Conservation (phyloP, 2,113 vertebrate species). For the Eurystomus gularis region DNA sequence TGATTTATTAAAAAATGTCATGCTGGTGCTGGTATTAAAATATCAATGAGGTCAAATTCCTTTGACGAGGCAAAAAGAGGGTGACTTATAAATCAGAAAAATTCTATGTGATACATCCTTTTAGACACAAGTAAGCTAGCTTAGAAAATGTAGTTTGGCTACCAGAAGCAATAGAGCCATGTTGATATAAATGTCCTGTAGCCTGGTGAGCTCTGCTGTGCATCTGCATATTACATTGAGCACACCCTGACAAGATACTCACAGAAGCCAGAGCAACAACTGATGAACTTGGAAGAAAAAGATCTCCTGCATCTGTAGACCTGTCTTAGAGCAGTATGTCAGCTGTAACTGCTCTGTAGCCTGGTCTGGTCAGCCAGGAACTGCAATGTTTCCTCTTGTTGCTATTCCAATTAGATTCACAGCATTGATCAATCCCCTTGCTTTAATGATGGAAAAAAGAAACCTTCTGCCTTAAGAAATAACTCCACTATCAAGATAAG, state of each 20-base stretch:
- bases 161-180: neutral
- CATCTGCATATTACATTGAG: neutral
- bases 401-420: neutral
- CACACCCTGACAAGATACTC: neutral
- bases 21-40: neutral
- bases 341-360: neutral
- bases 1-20: neutral
- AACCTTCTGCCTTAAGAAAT: neutral
- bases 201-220: neutral
- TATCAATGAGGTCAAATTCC: slow-evolving; percentile 18
- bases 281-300: neutral
- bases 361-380: neutral
- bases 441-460: neutral
- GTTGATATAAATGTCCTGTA: neutral
- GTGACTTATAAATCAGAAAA: slow-evolving; percentile 23
- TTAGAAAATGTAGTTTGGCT: neutral
- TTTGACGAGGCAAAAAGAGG: slow-evolving; percentile 16
- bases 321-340: neutral
- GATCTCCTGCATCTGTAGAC: neutral
- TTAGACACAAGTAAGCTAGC: neutral
- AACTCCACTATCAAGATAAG: neutral
- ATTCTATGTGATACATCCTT: neutral
- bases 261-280: neutral
- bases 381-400: neutral
- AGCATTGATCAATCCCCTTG: neutral